Evolutionary conservation across 2,113 vertebrate species (phyloP).

Genomic region (Amphiprion percula): DNA sequence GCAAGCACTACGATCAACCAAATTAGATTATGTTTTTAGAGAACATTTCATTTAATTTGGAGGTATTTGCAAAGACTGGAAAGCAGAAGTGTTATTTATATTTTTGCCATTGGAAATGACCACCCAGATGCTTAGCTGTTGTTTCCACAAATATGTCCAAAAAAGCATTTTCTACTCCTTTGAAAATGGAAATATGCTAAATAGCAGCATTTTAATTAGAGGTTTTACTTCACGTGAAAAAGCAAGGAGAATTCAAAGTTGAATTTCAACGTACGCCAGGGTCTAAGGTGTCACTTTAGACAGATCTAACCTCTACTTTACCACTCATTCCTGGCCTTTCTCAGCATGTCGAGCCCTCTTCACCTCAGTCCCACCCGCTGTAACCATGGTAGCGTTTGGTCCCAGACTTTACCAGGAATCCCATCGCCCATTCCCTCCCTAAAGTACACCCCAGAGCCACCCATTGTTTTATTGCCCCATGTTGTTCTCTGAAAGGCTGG

Average conservation of each 20-base stretch:
- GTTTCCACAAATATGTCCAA: background rate
- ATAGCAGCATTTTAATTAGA: background rate
- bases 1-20: background rate
- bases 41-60: background rate
- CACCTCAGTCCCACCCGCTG: slow-evolving; percentile 41
- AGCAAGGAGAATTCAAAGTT: background rate
- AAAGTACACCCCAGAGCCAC: slow-evolving; percentile 61
- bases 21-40: background rate
- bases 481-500: slow-evolving; percentile 76
- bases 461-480: slow-evolving; percentile 76
- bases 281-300: background rate
- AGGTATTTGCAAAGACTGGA: too few species aligned
- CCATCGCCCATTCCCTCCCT: slow-evolving; percentile 30
- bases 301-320: background rate
- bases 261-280: background rate
- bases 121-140: background rate
- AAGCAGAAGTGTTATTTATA: background rate
- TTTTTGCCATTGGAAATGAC: background rate
- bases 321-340: slow-evolving; percentile 6
- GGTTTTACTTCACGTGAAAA: background rate
- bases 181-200: background rate
- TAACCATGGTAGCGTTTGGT: slow-evolving; percentile 60
- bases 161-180: too few species aligned
- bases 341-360: slow-evolving; percentile 34
- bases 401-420: slow-evolving; percentile 53